A percentile compares a stretch with the other conserved stretches of the same genome.
phyloP scores from a whole-genome alignment of 1,140 invertebrate species.

The Octopus bimaculoides region DNA sequence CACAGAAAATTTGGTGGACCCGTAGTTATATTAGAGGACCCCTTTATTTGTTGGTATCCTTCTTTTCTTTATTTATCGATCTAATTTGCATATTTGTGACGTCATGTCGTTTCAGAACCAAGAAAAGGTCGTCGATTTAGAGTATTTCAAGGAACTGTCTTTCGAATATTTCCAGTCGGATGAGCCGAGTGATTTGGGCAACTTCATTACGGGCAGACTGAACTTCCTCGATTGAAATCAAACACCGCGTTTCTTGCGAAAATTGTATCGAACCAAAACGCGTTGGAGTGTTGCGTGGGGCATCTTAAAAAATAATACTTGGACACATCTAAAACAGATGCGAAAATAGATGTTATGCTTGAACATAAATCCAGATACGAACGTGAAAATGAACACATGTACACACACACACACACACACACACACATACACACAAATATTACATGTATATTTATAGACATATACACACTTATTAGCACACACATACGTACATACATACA shows the following conservation, averaged over 20 bases:
- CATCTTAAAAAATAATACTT: too few species aligned
- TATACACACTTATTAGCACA: not conserved
- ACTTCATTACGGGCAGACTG: conserved; percentile 56
- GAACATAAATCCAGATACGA: too few species aligned
- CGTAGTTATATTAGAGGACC: too few species aligned
- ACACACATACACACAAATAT: not conserved
- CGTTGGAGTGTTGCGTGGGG: too few species aligned
- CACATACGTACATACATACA: not conserved
- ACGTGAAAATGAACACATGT: not conserved
- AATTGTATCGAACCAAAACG: too few species aligned
- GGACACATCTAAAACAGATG: too few species aligned
- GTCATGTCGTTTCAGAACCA: conserved; percentile 37
- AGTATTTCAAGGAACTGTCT: conserved; percentile 52
- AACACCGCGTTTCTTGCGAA: not conserved
- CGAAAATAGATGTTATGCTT: too few species aligned
- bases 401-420: not conserved
- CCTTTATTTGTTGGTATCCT: not conserved
- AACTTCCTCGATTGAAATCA: conserved; percentile 28
- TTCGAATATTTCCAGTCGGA: conserved; percentile 53
- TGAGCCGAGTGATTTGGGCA: conserved; percentile 52
- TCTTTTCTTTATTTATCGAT: conserved; percentile 9
- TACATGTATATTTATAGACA: not conserved
- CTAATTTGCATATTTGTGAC: conserved; percentile 7
- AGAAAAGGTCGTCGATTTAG: conserved; percentile 45
- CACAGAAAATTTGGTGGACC: too few species aligned